A percentile compares a stretch with the other conserved stretches of the same genome.
Conservation (phyloP, 1,140 invertebrate genomes). For the Paralvinella palmiformis region DNA sequence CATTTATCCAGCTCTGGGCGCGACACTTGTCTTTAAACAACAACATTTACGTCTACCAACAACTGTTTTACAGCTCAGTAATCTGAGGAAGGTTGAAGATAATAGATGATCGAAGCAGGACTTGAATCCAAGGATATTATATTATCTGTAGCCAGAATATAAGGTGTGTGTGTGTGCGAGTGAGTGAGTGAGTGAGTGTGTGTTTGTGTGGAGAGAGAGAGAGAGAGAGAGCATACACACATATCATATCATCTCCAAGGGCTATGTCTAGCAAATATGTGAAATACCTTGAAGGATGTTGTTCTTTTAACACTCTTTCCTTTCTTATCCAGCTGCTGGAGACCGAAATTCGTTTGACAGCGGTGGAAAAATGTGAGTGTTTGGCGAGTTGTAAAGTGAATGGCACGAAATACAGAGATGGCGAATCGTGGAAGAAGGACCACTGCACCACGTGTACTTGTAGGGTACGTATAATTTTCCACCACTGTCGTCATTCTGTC, state of each 20-base stretch:
- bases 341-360: slow-evolving; percentile 67
- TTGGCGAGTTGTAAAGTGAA: slow-evolving; percentile 77
- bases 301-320: not conserved
- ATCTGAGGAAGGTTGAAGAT: too few relatives aligned
- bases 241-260: not conserved
- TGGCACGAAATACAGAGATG: slow-evolving; percentile 70
- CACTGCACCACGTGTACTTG: slow-evolving; percentile 42
- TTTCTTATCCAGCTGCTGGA: slow-evolving; percentile 62
- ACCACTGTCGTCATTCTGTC: not conserved
- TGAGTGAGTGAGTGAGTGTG: too few relatives aligned
- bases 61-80: too few relatives aligned
- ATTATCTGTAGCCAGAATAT: too few relatives aligned
- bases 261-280: not conserved
- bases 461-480: slow-evolving; percentile 32
- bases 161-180: too few relatives aligned
- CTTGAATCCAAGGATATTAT: too few relatives aligned
- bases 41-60: too few relatives aligned
- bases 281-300: not conserved
- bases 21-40: too few relatives aligned
- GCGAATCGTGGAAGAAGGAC: slow-evolving; percentile 51
- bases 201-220: too few relatives aligned
- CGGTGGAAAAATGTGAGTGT: slow-evolving; percentile 81
- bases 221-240: too few relatives aligned
- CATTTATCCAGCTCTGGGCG: too few relatives aligned
- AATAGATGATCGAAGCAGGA: too few relatives aligned